Conservation (phyloP, 2,888 invertebrate genomes). For the Sphecodes monilicornis region DNA sequence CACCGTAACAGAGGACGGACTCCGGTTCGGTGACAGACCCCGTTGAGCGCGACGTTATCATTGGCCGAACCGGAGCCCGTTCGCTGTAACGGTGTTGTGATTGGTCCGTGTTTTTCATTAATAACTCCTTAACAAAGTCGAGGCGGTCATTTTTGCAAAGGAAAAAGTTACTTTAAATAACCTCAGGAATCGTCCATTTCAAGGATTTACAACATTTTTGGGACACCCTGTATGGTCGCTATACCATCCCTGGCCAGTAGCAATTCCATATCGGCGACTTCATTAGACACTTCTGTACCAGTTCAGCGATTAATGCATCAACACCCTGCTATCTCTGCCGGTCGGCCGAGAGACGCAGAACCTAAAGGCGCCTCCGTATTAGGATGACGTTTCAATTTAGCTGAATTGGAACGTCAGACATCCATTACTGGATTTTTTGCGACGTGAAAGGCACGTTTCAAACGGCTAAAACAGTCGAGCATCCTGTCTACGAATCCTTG, state of each 20-base stretch:
- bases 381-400: constrained; percentile 28
- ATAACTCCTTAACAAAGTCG: too few relatives aligned
- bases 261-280: constrained; percentile 34
- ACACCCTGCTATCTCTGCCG: constrained; percentile 16
- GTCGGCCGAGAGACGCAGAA: background rate
- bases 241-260: background rate
- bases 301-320: constrained; percentile 44
- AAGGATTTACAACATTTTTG: too few relatives aligned
- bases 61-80: too few relatives aligned
- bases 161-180: too few relatives aligned
- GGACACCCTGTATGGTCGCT: background rate
- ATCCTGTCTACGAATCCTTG: background rate
- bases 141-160: too few relatives aligned
- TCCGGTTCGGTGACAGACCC: too few relatives aligned
- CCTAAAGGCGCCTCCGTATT: constrained; percentile 21
- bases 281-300: constrained; percentile 12
- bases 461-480: background rate
- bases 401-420: background rate
- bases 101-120: too few relatives aligned
- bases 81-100: too few relatives aligned
- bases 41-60: too few relatives aligned
- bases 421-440: background rate
- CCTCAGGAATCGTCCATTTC: too few relatives aligned
- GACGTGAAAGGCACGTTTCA: background rate
- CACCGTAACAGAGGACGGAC: too few relatives aligned